phyloP scores from a whole-genome alignment of 1,140 invertebrate genomes.

The Dufourea novaeangliae region DNA sequence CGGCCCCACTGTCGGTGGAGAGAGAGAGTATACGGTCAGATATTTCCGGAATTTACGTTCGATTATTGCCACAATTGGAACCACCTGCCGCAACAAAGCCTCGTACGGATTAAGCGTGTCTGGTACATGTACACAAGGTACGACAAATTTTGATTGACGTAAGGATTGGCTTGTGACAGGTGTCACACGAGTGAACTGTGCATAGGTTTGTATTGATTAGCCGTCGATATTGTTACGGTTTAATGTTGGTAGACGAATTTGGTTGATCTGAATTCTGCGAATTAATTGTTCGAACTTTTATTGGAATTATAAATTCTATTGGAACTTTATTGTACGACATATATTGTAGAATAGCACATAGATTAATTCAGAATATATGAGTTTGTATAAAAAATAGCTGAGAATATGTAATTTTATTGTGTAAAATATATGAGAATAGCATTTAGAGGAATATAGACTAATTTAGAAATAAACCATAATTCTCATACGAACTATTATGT shows the following conservation, averaged over 20 bases:
- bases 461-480: too few relatives aligned
- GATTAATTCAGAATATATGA: too few relatives aligned
- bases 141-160: conserved; percentile 31
- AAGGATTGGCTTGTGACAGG: conserved; percentile 10
- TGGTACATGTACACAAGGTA: neutral
- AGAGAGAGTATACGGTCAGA: conserved; percentile 7
- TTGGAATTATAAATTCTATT: neutral
- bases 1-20: neutral
- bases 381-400: too few relatives aligned
- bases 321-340: neutral
- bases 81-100: conserved; percentile 26
- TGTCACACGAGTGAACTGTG: neutral
- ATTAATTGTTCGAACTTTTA: neutral
- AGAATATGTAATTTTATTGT: too few relatives aligned
- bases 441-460: too few relatives aligned
- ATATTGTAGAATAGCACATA: too few relatives aligned
- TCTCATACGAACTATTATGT: too few relatives aligned
- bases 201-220: too few relatives aligned
- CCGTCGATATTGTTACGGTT: neutral
- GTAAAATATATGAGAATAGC: too few relatives aligned
- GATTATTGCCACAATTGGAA: conserved; percentile 44
- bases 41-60: conserved; percentile 50
- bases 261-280: neutral
- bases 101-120: neutral
- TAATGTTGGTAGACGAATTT: neutral